Conservation (phyloP, 2,797 vertebrate species). For the Dryobates pubescens region DNA sequence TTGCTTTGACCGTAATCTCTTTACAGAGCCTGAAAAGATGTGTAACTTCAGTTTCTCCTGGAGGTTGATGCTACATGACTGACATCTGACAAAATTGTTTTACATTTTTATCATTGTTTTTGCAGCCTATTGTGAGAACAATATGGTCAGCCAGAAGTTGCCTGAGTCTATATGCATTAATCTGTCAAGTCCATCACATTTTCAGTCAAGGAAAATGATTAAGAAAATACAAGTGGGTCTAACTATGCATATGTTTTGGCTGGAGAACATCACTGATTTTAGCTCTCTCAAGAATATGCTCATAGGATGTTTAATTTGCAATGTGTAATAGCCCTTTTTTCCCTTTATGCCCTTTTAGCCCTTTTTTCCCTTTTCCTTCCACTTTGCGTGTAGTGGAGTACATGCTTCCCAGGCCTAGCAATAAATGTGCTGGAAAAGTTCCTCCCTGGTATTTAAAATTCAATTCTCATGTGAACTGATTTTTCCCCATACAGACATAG, state of each 20-base stretch:
- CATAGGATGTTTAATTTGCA: background rate
- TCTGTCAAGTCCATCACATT: background rate
- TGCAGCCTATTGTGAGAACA: background rate
- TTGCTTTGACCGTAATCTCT: background rate
- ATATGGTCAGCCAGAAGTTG: background rate
- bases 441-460: background rate
- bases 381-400: background rate
- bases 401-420: background rate
- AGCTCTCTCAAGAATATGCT: background rate
- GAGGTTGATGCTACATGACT: background rate
- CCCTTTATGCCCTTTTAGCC: no score
- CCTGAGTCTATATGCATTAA: background rate
- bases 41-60: background rate
- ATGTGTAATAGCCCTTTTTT: background rate
- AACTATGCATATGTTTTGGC: background rate
- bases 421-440: background rate
- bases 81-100: background rate
- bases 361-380: background rate
- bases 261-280: background rate
- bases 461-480: background rate
- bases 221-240: background rate
- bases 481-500: background rate
- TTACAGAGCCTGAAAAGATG: background rate
- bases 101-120: background rate
- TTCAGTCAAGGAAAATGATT: background rate